These are phyloP conservation scores for Lophochroa leadbeateri DNA, from an alignment of 2,113 vertebrate species.

Conservation along the genomic window DNA sequence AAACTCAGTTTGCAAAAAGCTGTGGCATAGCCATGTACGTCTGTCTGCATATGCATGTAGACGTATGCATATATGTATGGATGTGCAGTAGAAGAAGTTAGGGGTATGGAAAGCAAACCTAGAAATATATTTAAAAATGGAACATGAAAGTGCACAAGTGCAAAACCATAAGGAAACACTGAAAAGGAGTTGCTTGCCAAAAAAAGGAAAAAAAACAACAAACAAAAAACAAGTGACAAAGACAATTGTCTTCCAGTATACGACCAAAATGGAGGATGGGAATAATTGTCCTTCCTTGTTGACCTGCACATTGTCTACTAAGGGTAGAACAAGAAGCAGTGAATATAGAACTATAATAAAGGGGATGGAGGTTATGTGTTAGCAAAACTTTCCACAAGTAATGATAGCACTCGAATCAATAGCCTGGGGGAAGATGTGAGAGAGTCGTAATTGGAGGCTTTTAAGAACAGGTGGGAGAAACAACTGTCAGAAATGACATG, in stretches of 20 bases:
- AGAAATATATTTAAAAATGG: not conserved
- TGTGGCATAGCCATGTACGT: accelerated
- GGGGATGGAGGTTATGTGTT: not conserved
- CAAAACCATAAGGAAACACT: not conserved
- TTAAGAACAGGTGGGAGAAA: not conserved
- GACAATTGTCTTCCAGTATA: not conserved
- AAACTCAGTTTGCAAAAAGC: not conserved
- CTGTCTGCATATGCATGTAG: not conserved
- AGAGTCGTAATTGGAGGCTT: not conserved
- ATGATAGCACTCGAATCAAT: not conserved
- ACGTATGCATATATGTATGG: not conserved
- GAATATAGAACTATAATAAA: not conserved
- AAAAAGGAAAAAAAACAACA: not conserved
- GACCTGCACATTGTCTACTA: not conserved
- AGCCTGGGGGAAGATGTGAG: not conserved
- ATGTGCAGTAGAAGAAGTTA: not conserved
- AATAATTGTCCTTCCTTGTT: not conserved
- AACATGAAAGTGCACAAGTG: not conserved
- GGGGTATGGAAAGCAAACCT: not conserved
- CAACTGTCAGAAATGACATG: not conserved
- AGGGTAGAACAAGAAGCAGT: not conserved
- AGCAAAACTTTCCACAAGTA: not conserved
- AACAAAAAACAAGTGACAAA: not conserved
- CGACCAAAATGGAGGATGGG: not conserved
- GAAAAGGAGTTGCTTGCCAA: not conserved